Evolutionary conservation across 2,113 vertebrate genomes (phyloP).

Genomic region (Scytalopus superciliaris): DNA sequence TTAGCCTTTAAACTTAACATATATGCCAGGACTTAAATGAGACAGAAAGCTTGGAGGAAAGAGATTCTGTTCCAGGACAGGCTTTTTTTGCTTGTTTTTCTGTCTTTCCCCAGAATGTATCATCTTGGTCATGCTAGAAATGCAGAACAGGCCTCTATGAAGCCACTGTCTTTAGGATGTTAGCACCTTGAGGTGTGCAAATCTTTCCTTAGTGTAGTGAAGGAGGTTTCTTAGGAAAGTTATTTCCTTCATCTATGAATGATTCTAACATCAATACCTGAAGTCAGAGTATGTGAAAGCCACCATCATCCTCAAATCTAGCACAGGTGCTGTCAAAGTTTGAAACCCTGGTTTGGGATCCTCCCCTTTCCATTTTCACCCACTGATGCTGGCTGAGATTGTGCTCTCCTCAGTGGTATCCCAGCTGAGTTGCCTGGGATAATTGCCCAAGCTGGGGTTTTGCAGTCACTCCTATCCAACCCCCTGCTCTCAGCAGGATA

Average conservation of each 20-base stretch:
- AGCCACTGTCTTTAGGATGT: background rate
- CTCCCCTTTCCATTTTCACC: rapidly evolving
- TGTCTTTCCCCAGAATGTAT: background rate
- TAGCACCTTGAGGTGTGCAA: rapidly evolving
- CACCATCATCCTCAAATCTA: background rate
- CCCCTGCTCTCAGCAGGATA: background rate
- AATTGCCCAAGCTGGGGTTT: background rate
- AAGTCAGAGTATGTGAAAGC: background rate
- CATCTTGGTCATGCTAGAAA: background rate
- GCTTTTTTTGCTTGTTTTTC: background rate
- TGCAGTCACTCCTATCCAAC: rapidly evolving
- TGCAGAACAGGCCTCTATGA: no score
- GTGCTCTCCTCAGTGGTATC: rapidly evolving
- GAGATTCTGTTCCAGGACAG: background rate
- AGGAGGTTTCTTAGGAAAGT: background rate
- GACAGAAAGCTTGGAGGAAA: background rate
- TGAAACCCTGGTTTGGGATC: background rate
- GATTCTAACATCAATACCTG: background rate
- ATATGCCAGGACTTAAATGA: background rate
- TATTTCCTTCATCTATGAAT: background rate
- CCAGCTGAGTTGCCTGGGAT: rapidly evolving
- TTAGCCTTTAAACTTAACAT: background rate
- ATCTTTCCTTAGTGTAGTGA: rapidly evolving
- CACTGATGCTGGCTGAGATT: background rate
- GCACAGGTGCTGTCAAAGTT: background rate